Evolutionary conservation across 2,888 invertebrate genomes (phyloP).

Genomic region (Tiliacea aurago): DNA sequence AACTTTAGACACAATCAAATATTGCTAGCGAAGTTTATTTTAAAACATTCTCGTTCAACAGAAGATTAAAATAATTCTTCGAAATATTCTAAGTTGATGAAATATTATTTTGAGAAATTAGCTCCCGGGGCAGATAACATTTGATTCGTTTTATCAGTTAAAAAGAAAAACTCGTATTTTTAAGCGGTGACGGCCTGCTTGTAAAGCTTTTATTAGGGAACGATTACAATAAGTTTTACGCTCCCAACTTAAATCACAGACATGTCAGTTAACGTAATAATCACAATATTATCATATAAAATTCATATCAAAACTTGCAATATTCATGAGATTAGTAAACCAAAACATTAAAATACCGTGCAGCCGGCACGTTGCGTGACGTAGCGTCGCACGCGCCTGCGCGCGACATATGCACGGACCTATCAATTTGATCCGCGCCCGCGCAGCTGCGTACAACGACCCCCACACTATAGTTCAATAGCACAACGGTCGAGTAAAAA

Average conservation of each 20-base stretch:
- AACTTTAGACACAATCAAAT: neutral
- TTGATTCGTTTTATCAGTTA: too few relatives aligned
- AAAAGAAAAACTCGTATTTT: neutral
- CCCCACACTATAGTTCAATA: conserved; percentile 71
- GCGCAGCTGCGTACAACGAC: conserved; percentile 88
- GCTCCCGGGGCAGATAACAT: neutral
- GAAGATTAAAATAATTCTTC: neutral
- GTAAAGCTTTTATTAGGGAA: neutral
- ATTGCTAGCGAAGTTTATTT: neutral
- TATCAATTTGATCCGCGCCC: conserved; percentile 88
- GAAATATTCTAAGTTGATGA: neutral
- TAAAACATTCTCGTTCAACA: neutral
- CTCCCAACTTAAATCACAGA: neutral
- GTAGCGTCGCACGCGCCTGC: conserved; percentile 76
- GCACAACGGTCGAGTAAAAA: conserved; percentile 68
- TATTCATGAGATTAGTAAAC: conserved; percentile 67
- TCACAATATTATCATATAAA: conserved; percentile 21
- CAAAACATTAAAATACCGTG: conserved; percentile 53
- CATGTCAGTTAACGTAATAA: neutral
- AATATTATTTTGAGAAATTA: neutral
- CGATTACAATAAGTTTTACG: neutral
- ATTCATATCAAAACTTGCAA: conserved; percentile 24
- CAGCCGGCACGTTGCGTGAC: conserved; percentile 75
- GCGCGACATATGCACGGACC: conserved; percentile 78
- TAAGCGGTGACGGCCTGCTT: too few relatives aligned